Evolutionary conservation across 2,797 vertebrate species (phyloP), one percentile per base, ranked within the genome.

Genomic region (Eulemur rubriventer): DNA sequence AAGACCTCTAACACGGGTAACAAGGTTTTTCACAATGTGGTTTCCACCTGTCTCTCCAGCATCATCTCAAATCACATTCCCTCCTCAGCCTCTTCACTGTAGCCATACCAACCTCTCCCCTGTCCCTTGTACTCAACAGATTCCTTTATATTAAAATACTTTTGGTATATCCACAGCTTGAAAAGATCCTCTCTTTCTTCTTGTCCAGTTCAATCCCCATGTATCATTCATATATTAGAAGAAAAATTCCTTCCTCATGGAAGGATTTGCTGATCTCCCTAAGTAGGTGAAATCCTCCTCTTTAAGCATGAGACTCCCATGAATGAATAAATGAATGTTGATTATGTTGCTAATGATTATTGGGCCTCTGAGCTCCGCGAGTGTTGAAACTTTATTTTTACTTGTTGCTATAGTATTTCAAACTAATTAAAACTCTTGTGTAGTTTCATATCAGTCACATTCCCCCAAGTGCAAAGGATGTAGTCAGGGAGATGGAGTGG

Each of bases 341-440:
- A 50, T 38, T 9, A 82, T 12, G 6, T 69, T 41, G 1, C 28
- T 96, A 78, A 96, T 57, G 67, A 86, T 63, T 86, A 93, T 73
- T 57, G 70, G 63, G 13, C 38, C 41, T 90, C 70, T 78, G 86
- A 91, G 52, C 61, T 73, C 38, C 43, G n/a, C 67, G 35, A n/a
- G 2, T 67, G 80, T 43, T 90, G 72, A 92, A 89, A 94, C 46
- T 85, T 79, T 55, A 93, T 79, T 94, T 91, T 80, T 84, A 70
- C 55, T 89, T 93, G 75, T n/a, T 82, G 55, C 57, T 67, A 26
- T 69, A 57, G 48, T 48, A 93, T 95, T 96, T 96, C 65, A 48
- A 38, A 91, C 46, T 91, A 96, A 97, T 96, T 97, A 96, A 96
- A 89, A 89, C 89, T 89, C 61, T 30, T 11, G 24, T 50, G 41